Percentiles rank a stretch among this genome's conserved stretches.
These are phyloP conservation scores for Stenoptilia bipunctidactyla DNA, from an alignment of 2,888 invertebrate genomes.

Conservation along the genomic window DNA sequence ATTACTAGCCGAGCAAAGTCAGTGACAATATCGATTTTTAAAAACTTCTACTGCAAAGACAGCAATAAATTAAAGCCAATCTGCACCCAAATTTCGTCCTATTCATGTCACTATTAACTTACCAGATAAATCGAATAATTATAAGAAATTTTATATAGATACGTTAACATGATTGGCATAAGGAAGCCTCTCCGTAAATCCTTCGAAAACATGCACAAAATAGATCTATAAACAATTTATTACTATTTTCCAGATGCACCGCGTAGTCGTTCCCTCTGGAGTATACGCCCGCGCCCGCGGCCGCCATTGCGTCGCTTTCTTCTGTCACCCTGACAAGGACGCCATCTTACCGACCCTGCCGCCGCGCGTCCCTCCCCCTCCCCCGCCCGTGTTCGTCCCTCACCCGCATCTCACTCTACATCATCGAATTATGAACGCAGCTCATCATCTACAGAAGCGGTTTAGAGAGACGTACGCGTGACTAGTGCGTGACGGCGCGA, in stretches of 20 bases:
- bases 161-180: too few species aligned
- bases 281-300: constrained; percentile 72
- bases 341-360: constrained; percentile 63
- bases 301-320: constrained; percentile 83
- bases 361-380: constrained; percentile 43
- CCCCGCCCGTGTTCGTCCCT: constrained; percentile 51
- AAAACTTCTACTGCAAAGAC: too few species aligned
- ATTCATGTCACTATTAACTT: too few species aligned
- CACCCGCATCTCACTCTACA: constrained; percentile 54
- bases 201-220: too few species aligned
- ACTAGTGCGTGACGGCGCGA: constrained; percentile 30
- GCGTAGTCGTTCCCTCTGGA: constrained; percentile 79
- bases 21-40: too few species aligned
- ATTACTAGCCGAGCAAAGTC: too few species aligned
- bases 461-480: constrained; percentile 79
- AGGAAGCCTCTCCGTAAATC: too few species aligned
- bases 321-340: constrained; percentile 79
- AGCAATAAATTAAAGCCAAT: too few species aligned
- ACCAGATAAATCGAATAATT: too few species aligned
- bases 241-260: constrained; percentile 76
- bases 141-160: too few species aligned
- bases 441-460: constrained; percentile 78
- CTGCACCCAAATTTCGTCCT: too few species aligned
- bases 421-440: constrained; percentile 76
- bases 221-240: too few species aligned